phyloP scores from a whole-genome alignment of 1,140 invertebrate species.

The Bombus impatiens region DNA sequence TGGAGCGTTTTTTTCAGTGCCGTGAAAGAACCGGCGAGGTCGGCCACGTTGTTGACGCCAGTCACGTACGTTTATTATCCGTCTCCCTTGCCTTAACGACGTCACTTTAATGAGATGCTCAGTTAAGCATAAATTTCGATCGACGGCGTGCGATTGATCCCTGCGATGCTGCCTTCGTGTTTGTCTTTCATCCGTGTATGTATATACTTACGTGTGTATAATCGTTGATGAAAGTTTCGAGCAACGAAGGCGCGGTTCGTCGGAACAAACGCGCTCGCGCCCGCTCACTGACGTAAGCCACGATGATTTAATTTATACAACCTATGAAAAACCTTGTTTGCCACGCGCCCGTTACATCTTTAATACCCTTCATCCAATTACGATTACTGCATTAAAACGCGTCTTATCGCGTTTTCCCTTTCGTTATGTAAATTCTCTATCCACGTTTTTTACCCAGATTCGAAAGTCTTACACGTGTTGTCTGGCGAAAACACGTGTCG shows the following conservation, averaged over 20 bases:
- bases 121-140: constrained; percentile 52
- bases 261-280: background rate
- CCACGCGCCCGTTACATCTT: constrained; percentile 18
- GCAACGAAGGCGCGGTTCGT: background rate
- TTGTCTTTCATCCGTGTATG: no score
- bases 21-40: background rate
- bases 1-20: background rate
- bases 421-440: constrained; percentile 33
- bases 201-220: background rate
- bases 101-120: constrained; percentile 45
- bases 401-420: background rate
- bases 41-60: background rate
- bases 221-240: constrained; percentile 11
- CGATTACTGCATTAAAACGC: background rate
- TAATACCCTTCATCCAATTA: constrained; percentile 29
- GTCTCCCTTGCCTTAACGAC: constrained; percentile 28
- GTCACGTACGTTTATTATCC: constrained; percentile 40
- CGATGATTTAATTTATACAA: constrained; percentile 39
- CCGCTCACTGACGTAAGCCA: constrained; percentile 19
- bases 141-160: constrained; percentile 34
- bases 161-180: background rate
- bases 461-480: background rate
- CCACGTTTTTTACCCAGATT: background rate
- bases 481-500: background rate
- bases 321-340: constrained; percentile 31